Conservation (phyloP, 92 coral and sea anemone species). For the Epizoanthus illoricatus region DNA sequence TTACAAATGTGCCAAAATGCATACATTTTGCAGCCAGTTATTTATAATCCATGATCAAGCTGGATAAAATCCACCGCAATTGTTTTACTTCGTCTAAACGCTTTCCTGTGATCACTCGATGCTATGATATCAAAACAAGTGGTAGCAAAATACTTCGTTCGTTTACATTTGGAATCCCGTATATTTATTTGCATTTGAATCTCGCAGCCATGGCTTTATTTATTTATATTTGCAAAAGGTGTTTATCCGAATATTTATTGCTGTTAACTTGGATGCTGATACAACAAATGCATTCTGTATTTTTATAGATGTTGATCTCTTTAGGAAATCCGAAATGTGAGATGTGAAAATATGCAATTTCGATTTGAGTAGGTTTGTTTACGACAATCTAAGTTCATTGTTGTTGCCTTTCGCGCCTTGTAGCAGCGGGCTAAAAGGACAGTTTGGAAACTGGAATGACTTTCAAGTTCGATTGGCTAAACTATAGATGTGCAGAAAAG, state of each 20-base stretch:
- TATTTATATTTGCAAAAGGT: neutral
- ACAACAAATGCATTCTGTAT: neutral
- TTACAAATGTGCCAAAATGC: neutral
- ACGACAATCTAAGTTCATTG: neutral
- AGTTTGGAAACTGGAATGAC: neutral
- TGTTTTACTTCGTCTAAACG: conserved; percentile 17
- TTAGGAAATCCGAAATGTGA: neutral
- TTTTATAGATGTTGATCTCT: neutral
- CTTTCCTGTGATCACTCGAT: conserved; percentile 9
- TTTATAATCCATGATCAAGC: neutral
- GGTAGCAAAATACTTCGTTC: conserved; percentile 7
- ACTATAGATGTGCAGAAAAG: too few relatives aligned
- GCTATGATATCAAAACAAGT: conserved; percentile 39
- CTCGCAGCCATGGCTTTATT: neutral
- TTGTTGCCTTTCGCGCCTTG: conserved; percentile 6
- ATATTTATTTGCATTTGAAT: neutral
- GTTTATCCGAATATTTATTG: too few relatives aligned
- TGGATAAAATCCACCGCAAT: neutral
- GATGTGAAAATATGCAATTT: neutral
- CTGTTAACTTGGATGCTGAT: too few relatives aligned
- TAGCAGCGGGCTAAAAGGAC: neutral
- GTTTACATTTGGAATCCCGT: conserved; percentile 17
- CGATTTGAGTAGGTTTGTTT: conserved; percentile 14
- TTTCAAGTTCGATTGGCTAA: too few relatives aligned
- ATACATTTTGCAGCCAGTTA: neutral